These are phyloP conservation scores for Anthonomus grandis DNA, from an alignment of 1,140 invertebrate species.

Conservation along the genomic window DNA sequence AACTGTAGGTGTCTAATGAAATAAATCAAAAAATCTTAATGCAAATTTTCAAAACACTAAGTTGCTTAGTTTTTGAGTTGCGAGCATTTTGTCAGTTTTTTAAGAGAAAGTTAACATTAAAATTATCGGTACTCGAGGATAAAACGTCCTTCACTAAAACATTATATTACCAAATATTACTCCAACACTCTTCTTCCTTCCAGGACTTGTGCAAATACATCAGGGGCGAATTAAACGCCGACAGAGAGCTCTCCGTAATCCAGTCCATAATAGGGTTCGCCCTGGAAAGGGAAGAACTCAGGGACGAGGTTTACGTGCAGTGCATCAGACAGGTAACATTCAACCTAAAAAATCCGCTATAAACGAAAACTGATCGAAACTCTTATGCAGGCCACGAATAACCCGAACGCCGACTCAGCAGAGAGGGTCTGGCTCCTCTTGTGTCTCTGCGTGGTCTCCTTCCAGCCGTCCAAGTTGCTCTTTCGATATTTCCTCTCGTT, in stretches of 20 bases:
- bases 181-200: slow-evolving; percentile 40
- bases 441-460: slow-evolving; percentile 85
- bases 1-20: too few species aligned
- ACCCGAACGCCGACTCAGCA: slow-evolving; percentile 75
- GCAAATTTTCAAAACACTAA: too few species aligned
- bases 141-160: too few species aligned
- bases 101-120: too few species aligned
- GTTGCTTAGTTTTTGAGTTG: too few species aligned
- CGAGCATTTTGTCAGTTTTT: too few species aligned
- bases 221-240: slow-evolving; percentile 77
- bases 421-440: slow-evolving; percentile 86
- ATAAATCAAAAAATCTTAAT: too few species aligned
- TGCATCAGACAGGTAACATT: slow-evolving; percentile 68
- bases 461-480: slow-evolving; percentile 86
- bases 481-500: slow-evolving; percentile 78
- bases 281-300: slow-evolving; percentile 81
- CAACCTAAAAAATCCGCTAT: neutral
- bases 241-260: slow-evolving; percentile 77
- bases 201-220: slow-evolving; percentile 86
- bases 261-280: slow-evolving; percentile 83
- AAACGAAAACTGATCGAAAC: neutral
- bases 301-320: slow-evolving; percentile 88
- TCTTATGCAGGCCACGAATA: slow-evolving; percentile 70
- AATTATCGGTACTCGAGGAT: too few species aligned
- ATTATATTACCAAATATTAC: slow-evolving; percentile 5